Evolutionary conservation across 2,888 invertebrate species (phyloP).

Genomic region (Dryadula phaetusa): DNA sequence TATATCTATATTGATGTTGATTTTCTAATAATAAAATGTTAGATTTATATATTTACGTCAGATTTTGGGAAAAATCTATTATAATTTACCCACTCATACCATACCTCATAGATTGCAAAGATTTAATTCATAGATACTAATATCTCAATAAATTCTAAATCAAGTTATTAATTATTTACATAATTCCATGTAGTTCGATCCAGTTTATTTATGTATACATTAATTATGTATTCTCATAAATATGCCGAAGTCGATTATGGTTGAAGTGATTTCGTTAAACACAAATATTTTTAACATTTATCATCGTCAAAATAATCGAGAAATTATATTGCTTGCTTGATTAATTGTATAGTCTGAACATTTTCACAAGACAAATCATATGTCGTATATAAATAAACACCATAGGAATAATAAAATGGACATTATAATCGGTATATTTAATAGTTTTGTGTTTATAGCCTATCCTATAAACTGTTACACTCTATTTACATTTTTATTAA

Average conservation of each 20-base stretch:
- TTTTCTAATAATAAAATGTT: not conserved
- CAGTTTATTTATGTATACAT: slow-evolving; percentile 44
- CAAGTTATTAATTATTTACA: slow-evolving; percentile 42
- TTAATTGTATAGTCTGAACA: not conserved
- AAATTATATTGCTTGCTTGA: slow-evolving; percentile 12
- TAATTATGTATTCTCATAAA: slow-evolving; percentile 50
- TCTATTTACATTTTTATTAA: slow-evolving; percentile 24
- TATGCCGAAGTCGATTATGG: slow-evolving; percentile 47
- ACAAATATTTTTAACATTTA: slow-evolving; percentile 27
- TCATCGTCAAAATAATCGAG: slow-evolving; percentile 17
- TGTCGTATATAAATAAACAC: slow-evolving; percentile 20
- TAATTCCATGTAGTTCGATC: slow-evolving; percentile 32
- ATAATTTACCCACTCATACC: not conserved
- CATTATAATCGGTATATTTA: slow-evolving; percentile 14
- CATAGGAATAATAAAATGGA: slow-evolving; percentile 10
- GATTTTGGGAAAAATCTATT: not conserved
- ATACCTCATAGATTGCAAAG: not conserved
- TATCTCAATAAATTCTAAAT: slow-evolving; percentile 39
- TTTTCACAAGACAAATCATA: slow-evolving; percentile 26
- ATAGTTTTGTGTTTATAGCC: slow-evolving; percentile 14
- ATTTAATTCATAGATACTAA: slow-evolving; percentile 30
- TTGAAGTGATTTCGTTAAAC: slow-evolving; percentile 16
- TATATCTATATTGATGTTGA: not conserved
- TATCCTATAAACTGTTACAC: not conserved
- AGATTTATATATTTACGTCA: not conserved